A percentile compares a stretch with the other conserved stretches of the same genome.
These are phyloP conservation scores for Petromus typicus DNA, from an alignment of 2,113 vertebrate genomes.

Conservation along the genomic window DNA sequence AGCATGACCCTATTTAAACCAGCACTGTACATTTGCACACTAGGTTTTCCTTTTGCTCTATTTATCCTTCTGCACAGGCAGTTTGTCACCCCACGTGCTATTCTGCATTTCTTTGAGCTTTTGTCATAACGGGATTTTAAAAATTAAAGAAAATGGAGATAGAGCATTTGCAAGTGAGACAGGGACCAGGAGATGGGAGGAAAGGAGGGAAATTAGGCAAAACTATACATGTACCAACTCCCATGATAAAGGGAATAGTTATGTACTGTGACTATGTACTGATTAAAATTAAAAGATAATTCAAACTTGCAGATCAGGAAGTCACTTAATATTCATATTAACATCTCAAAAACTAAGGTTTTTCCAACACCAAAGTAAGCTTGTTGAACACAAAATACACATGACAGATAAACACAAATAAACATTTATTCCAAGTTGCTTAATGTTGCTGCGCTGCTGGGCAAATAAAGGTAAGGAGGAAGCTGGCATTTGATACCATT, in stretches of 20 bases:
- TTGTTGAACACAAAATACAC: conserved; percentile 31
- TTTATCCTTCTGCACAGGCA: conserved; percentile 5
- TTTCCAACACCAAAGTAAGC: neutral
- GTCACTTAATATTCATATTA: conserved; percentile 28
- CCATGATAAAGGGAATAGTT: neutral
- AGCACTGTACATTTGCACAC: conserved; percentile 1
- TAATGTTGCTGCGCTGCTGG: neutral
- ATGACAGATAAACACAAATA: conserved; percentile 42
- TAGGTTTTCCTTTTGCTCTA: neutral
- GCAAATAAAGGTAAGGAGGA: neutral
- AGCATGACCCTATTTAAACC: neutral
- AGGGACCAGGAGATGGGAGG: neutral
- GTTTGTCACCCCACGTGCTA: conserved; percentile 12
- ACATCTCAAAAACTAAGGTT: conserved; percentile 50
- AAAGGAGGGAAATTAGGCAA: too few species aligned
- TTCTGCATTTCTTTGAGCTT: conserved; percentile 25
- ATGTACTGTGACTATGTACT: neutral
- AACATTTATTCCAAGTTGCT: conserved; percentile 1
- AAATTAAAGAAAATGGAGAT: neutral
- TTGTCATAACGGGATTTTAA: neutral
- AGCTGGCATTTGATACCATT: neutral
- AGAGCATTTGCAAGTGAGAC: neutral
- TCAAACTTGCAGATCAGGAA: conserved; percentile 52
- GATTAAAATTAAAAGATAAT: conserved; percentile 39
- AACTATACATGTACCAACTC: neutral